Evolutionary conservation across 2,113 vertebrate genomes (phyloP).

Genomic region (Guaruba guarouba): DNA sequence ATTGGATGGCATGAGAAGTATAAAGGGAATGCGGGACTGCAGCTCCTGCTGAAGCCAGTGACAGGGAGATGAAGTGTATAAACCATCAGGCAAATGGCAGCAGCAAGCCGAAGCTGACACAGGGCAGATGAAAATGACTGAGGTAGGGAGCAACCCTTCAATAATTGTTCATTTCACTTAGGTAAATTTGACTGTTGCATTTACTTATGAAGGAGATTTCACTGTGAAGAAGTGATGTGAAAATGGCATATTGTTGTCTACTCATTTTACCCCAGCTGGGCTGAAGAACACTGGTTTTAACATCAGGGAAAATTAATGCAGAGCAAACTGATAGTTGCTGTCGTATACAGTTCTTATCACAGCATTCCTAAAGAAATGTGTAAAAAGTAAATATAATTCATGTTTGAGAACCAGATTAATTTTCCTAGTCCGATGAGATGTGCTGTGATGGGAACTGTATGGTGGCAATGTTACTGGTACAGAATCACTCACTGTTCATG

Average conservation of each 20-base stretch:
- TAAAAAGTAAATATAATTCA: neutral
- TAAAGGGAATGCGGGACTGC: neutral
- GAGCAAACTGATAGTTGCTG: neutral
- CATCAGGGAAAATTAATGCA: neutral
- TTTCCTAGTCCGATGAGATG: neutral
- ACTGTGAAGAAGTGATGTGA: neutral
- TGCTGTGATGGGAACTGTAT: neutral
- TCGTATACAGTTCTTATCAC: neutral
- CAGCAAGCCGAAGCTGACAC: neutral
- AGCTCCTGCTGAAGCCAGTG: neutral
- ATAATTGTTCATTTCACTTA: neutral
- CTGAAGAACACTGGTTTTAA: neutral
- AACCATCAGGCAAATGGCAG: neutral
- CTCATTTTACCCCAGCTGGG: rapidly evolving
- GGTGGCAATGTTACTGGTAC: neutral
- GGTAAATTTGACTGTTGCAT: neutral
- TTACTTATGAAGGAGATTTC: neutral
- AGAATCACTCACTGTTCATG: neutral
- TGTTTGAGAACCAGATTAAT: neutral
- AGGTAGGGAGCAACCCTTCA: neutral
- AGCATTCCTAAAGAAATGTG: neutral
- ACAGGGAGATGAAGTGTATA: neutral
- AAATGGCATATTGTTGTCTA: rapidly evolving
- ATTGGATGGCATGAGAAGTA: neutral
- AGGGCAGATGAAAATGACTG: neutral